Evolutionary conservation across 2,888 invertebrate genomes (phyloP).

Genomic region (Euphydryas editha): DNA sequence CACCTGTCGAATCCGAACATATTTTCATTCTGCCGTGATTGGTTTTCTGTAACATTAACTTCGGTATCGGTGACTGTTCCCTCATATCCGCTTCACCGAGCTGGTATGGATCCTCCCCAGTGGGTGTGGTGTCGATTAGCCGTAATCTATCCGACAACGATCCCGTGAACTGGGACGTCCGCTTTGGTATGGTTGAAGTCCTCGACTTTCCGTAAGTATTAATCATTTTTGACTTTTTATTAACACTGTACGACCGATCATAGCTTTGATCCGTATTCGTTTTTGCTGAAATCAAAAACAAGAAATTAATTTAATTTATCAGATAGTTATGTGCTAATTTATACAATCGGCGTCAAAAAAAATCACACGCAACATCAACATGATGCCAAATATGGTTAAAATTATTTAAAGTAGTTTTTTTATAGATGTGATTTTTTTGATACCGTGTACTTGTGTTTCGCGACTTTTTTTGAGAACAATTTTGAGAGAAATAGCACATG

Average conservation of each 20-base stretch:
- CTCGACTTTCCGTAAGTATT: constrained; percentile 67
- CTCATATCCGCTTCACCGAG: constrained; percentile 76
- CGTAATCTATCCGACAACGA: constrained; percentile 70
- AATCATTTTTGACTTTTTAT: constrained; percentile 69
- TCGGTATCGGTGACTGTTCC: constrained; percentile 78
- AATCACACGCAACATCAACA: too few relatives aligned
- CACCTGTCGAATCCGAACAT: constrained; percentile 48
- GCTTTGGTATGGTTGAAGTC: constrained; percentile 51
- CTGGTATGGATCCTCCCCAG: constrained; percentile 76
- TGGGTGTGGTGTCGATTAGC: constrained; percentile 74
- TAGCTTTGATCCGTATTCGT: constrained; percentile 56
- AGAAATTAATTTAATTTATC: constrained; percentile 8
- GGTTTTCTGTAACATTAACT: constrained; percentile 72
- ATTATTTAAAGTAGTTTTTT: too few relatives aligned
- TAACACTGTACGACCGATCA: constrained; percentile 58
- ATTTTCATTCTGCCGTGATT: constrained; percentile 64
- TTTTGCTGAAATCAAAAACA: constrained; percentile 53
- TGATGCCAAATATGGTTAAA: too few relatives aligned
- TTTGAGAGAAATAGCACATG: too few relatives aligned
- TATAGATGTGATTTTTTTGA: too few relatives aligned
- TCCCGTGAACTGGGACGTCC: constrained; percentile 61
- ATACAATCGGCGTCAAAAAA: neutral
- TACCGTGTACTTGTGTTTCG: too few relatives aligned
- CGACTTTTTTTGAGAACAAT: too few relatives aligned
- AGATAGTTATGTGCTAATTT: neutral